A percentile compares a stretch with the other conserved stretches of the same genome.
Evolutionary conservation across 2,797 vertebrate genomes (phyloP).

Genomic region (Synanceia verrucosa): DNA sequence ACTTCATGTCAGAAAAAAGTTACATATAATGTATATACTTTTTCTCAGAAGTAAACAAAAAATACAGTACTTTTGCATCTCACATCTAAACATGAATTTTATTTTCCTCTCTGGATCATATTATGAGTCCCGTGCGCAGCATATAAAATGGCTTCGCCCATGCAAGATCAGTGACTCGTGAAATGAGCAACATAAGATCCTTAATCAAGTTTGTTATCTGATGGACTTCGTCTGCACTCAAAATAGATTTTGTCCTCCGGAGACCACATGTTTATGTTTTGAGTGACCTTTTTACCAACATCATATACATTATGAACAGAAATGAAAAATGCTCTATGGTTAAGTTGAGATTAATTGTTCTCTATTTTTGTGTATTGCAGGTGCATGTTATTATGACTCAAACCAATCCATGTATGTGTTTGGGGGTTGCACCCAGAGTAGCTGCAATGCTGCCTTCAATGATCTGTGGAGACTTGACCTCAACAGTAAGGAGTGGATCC

Average conservation of each 20-base stretch:
- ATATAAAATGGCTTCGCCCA: slow-evolving; percentile 2
- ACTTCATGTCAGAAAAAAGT: not conserved
- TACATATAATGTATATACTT: not conserved
- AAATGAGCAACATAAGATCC: slow-evolving; percentile 12
- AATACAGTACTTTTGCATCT: not conserved
- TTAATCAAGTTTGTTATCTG: slow-evolving; percentile 1
- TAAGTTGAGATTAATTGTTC: not conserved
- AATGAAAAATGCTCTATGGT: too few relatives aligned
- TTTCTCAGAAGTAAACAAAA: not conserved
- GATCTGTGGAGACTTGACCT: slow-evolving; percentile 99
- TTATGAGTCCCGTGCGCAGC: not conserved
- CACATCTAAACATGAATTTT: not conserved
- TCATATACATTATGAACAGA: not conserved
- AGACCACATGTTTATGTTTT: not conserved
- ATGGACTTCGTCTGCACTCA: not conserved
- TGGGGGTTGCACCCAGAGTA: slow-evolving; percentile 98
- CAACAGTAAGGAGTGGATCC: slow-evolving; percentile 99
- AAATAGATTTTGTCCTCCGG: not conserved
- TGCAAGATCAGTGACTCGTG: slow-evolving; percentile 5
- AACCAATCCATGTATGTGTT: slow-evolving; percentile 99
- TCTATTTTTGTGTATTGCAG: slow-evolving; percentile 71
- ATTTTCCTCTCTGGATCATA: not conserved
- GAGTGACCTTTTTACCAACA: not conserved
- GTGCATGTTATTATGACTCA: slow-evolving; percentile 96
- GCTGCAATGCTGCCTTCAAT: slow-evolving; percentile 99